Conservation (phyloP, 1,140 invertebrate species). For the Drosophila sulfurigaster region DNA sequence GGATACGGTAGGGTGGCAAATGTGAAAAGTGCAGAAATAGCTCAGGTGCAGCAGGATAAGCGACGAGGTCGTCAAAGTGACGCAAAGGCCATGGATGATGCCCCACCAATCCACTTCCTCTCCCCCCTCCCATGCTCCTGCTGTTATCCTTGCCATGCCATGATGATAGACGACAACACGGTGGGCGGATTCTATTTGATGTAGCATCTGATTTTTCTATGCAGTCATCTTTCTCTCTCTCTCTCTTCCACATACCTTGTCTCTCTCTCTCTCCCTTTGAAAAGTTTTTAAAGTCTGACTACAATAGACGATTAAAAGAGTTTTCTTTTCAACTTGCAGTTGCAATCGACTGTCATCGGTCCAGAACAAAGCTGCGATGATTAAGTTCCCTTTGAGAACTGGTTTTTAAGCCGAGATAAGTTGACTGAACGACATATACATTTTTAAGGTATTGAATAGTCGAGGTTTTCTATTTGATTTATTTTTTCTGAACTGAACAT, state of each 20-base stretch:
- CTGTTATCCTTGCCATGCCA: neutral
- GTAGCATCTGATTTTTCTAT: slow-evolving; percentile 55
- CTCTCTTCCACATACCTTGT: neutral
- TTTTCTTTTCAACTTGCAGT: slow-evolving; percentile 20
- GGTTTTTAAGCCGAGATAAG: neutral
- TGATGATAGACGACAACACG: slow-evolving; percentile 10
- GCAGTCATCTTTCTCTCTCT: neutral
- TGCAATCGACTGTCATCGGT: slow-evolving; percentile 26
- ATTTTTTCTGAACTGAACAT: too few relatives aligned
- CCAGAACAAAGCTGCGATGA: neutral
- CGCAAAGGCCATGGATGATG: slow-evolving; percentile 35
- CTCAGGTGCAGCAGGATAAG: slow-evolving; percentile 76
- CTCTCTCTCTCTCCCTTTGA: neutral
- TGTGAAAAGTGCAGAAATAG: slow-evolving; percentile 80
- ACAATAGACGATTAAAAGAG: slow-evolving; percentile 45
- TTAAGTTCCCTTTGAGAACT: neutral
- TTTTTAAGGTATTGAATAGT: neutral
- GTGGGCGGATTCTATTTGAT: slow-evolving; percentile 25
- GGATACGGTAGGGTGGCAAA: slow-evolving; percentile 44
- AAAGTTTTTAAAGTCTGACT: slow-evolving; percentile 59
- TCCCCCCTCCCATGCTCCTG: neutral
- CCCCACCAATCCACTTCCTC: neutral
- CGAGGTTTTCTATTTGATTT: neutral
- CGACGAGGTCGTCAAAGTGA: slow-evolving; percentile 69
- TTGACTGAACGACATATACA: too few relatives aligned